Conservation (phyloP, 2,797 vertebrate species). For the Astyanax mexicanus region DNA sequence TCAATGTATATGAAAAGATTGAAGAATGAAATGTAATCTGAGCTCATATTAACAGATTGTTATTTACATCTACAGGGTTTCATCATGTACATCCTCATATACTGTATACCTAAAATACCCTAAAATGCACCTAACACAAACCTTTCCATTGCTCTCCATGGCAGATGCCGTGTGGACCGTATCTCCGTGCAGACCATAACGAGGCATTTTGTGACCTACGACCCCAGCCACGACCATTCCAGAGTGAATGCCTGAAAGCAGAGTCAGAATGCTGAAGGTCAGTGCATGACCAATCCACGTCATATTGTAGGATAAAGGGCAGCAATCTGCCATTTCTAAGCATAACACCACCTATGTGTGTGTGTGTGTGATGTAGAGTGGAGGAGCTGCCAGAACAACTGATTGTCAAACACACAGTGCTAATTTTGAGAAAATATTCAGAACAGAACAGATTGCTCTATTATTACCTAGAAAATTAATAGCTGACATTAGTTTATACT, state of each 20-base stretch:
- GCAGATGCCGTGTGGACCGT: constrained; percentile 81
- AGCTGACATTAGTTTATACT: no score
- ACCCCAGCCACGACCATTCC: constrained; percentile 82
- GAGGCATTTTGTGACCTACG: constrained; percentile 82
- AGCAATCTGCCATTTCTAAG: not conserved
- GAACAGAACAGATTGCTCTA: no score
- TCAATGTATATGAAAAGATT: no score
- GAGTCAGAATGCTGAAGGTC: not conserved
- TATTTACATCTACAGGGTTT: no score
- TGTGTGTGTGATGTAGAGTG: not conserved
- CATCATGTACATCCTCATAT: no score
- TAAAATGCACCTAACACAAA: no score
- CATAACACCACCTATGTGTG: not conserved
- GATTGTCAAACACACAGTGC: not conserved
- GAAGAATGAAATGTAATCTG: no score
- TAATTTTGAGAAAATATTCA: not conserved
- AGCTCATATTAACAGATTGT: no score
- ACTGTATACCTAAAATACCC: no score
- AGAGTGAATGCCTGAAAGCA: constrained; percentile 78
- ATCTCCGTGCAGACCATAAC: constrained; percentile 80
- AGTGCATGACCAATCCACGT: not conserved
- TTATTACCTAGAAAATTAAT: no score
- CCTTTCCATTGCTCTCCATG: constrained; percentile 83
- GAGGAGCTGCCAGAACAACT: not conserved
- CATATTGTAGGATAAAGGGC: not conserved